Conservation (phyloP, 2,797 vertebrate species). For the Mormyrops attenuatus region DNA sequence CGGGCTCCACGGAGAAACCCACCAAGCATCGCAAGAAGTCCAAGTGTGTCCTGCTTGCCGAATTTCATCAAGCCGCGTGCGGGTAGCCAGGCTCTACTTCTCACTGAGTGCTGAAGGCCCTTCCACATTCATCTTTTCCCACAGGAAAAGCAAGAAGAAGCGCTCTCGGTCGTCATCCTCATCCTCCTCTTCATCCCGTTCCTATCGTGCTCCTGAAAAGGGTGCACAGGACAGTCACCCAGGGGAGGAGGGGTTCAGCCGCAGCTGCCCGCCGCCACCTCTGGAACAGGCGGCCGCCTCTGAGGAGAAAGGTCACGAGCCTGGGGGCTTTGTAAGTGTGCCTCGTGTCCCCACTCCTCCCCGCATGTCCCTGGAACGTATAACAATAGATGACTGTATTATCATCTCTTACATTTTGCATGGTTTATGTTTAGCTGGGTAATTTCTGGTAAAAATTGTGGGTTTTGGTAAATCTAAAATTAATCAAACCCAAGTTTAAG, state of each 20-base stretch:
- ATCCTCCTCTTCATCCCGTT: constrained; percentile 81
- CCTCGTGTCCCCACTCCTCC: background rate
- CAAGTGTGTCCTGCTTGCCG: constrained; percentile 56
- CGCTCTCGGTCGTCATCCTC: constrained; percentile 89
- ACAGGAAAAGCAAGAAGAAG: constrained; percentile 89
- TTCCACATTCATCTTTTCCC: background rate
- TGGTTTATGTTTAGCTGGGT: background rate
- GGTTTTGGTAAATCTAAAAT: background rate
- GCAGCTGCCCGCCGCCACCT: constrained; percentile 72
- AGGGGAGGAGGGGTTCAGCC: constrained; percentile 68
- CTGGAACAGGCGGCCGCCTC: constrained; percentile 41
- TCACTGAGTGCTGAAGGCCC: background rate
- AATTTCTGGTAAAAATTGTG: background rate
- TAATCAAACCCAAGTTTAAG: background rate
- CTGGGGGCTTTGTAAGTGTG: constrained; percentile 84
- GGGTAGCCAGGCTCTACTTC: background rate
- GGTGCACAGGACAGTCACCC: constrained; percentile 73
- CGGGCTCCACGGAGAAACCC: constrained; percentile 85
- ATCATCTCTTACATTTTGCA: background rate
- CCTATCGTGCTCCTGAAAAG: constrained; percentile 58
- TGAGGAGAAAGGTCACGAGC: constrained; percentile 46
- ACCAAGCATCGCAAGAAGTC: constrained; percentile 94
- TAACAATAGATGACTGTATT: background rate
- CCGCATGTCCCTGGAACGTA: background rate
- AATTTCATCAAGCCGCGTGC: too few relatives aligned